Percentiles rank a stretch among this genome's conserved stretches.
Conservation (phyloP, 2,888 invertebrate genomes). For the Amblyjoppa fuscipennis region DNA sequence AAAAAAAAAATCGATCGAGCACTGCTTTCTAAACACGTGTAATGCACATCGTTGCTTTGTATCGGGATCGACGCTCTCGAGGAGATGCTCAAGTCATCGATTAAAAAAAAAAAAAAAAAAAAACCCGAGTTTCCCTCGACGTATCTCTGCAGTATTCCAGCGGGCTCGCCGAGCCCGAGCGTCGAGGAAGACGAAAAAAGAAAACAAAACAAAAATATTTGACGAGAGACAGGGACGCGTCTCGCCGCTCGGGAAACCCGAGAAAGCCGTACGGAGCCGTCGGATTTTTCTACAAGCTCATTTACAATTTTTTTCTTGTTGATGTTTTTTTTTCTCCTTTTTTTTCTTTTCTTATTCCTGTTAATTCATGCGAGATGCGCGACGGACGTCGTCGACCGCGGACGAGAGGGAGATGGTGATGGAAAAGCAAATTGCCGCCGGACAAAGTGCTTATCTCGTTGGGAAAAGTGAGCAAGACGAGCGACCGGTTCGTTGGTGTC, state of each 20-base stretch:
- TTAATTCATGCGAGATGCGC: background rate
- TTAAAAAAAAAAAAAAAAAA: background rate
- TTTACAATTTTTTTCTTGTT: background rate
- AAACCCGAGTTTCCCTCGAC: conserved; percentile 14
- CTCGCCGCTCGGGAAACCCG: conserved; percentile 16
- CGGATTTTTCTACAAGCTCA: conserved; percentile 11
- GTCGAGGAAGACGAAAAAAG: background rate
- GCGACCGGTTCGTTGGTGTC: conserved; percentile 42
- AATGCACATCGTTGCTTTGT: background rate
- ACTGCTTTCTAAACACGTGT: background rate
- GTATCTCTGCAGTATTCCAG: background rate
- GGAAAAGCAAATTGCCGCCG: conserved; percentile 24
- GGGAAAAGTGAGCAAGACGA: conserved; percentile 23
- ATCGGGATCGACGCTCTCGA: background rate
- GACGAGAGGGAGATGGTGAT: background rate
- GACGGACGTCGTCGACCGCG: background rate
- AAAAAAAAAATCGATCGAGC: background rate
- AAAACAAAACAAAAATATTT: background rate
- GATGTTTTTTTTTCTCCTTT: background rate
- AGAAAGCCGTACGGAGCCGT: conserved; percentile 18
- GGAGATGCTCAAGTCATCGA: background rate
- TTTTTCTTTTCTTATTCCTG: background rate
- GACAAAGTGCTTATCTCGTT: conserved; percentile 32
- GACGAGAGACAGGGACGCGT: background rate
- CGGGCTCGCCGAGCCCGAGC: background rate